phyloP scores from a whole-genome alignment of 2,113 vertebrate species.

The Phrynocephalus versicolor region DNA sequence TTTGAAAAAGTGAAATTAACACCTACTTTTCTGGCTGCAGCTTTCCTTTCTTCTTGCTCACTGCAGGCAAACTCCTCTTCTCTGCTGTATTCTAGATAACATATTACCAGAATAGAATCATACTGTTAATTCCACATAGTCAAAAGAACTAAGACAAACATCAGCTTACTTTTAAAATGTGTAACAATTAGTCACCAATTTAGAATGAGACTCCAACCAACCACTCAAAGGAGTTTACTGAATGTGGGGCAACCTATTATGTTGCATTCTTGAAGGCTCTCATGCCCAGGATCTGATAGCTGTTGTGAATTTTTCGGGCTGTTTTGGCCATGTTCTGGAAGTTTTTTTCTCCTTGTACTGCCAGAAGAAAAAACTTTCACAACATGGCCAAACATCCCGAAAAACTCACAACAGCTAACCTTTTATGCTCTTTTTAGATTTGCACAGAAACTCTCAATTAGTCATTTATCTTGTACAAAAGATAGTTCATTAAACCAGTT shows the following conservation, averaged over 20 bases:
- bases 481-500: background rate
- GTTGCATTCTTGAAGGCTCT: no score
- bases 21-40: conserved; percentile 81
- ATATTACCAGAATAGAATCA: conserved; percentile 34
- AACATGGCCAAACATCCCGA: no score
- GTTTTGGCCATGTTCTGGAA: no score
- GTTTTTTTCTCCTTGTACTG: no score
- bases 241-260: no score
- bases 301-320: no score
- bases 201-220: background rate
- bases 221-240: background rate
- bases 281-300: no score
- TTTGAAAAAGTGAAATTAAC: conserved; percentile 28
- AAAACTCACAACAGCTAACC: no score
- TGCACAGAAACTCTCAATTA: background rate
- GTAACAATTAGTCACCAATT: background rate
- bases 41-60: conserved; percentile 81
- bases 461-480: no score
- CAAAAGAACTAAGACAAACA: background rate
- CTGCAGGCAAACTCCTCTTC: conserved; percentile 70
- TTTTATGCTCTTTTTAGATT: background rate
- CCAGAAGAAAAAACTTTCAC: no score
- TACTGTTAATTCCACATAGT: background rate
- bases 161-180: background rate
- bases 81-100: conserved; percentile 73